Base-by-base conservation (phyloP, 53 echinoderm and acorn worm species). In the Echinarachnius parma region DNA sequence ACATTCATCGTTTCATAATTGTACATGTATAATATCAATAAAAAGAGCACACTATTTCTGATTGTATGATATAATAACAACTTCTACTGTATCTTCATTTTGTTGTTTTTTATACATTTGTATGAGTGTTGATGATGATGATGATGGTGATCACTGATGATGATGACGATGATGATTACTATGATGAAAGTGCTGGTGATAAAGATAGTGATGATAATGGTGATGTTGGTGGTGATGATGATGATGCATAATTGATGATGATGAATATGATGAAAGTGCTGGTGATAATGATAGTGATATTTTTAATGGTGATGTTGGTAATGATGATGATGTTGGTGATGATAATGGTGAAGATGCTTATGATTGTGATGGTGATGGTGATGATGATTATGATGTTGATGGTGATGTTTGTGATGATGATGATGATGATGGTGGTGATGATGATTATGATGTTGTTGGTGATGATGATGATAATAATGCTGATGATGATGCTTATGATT, bases 1-100 rank as follows among this genome's bases (percentile, higher is more conserved):
- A 56, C 54, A 39, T 54, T 34, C 28, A 56, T 72, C 74, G 74
- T 72, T 56, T 72, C 74, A 56, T 72, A 44, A 56, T 53, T 68
- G 37, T 68, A 68, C 52, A 68, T 72, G 74, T 72, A 72, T 57
- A 42, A 72, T 72, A 72, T 57, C 39, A 34, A 56, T 50, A 68
- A 68, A 49, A 72, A 72, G 57, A 72, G 74, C 74, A 72, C 74
- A 72, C 74, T 72, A 72, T 72, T 72, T 72, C 74, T 72, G 74
- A 72, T 72, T 72, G 74, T 72, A 72, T 72, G 57, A 72, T 72
- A 72, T 53, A 26, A 8, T n/a, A n/a, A n/a, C n/a, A n/a, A n/a
- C n/a, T n/a, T n/a, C n/a, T n/a, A n/a, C n/a, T n/a, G n/a, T n/a
- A n/a, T n/a, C n/a, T n/a, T n/a, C n/a, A n/a, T n/a, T n/a, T n/a